Conservation (phyloP, 2,888 invertebrate genomes). For the Reticulitermes lucifugus region DNA sequence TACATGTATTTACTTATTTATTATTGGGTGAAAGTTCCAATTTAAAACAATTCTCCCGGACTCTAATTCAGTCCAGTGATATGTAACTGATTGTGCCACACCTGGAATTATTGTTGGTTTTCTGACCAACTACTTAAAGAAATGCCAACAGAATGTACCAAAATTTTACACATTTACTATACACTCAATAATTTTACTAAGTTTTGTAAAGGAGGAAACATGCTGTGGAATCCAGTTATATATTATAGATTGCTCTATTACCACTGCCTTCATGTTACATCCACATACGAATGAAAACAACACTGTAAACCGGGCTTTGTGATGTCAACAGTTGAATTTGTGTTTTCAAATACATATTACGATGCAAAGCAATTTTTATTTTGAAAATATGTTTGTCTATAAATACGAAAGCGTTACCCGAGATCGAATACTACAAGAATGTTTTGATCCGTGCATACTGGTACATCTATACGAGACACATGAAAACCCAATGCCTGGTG, state of each 20-base stretch:
- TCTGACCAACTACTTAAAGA: conserved; percentile 14
- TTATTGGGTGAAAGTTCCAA: conserved; percentile 33
- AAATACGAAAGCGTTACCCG: background rate
- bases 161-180: background rate
- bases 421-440: conserved; percentile 12
- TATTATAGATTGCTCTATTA: too few species aligned
- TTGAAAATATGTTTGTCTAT: conserved; percentile 18
- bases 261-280: background rate
- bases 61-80: conserved; percentile 45
- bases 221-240: background rate
- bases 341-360: background rate
- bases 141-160: background rate
- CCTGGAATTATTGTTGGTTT: conserved; percentile 40
- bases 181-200: background rate
- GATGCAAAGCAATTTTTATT: conserved; percentile 13
- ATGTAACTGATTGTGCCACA: conserved; percentile 54
- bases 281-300: conserved; percentile 15
- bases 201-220: background rate
- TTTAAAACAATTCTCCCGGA: conserved; percentile 24
- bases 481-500: background rate
- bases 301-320: conserved; percentile 45
- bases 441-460: conserved; percentile 7
- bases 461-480: conserved; percentile 13
- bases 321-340: background rate
- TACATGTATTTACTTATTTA: conserved; percentile 48